Percentiles rank a stretch among this genome's conserved stretches.
Evolutionary conservation across 2,888 invertebrate species (phyloP).

Genomic region (Diachrysia chrysitis): DNA sequence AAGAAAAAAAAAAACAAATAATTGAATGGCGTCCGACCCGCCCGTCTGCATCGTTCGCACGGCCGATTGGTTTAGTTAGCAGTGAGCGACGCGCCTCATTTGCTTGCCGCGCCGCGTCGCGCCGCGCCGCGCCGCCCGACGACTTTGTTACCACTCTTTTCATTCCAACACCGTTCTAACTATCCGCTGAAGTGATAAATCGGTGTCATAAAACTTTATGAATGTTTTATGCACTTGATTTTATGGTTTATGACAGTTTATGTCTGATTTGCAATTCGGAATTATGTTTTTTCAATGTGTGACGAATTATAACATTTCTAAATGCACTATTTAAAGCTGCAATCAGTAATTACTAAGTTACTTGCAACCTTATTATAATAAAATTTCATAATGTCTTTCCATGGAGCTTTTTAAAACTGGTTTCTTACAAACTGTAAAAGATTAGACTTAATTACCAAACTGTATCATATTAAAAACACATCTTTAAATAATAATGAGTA

Average conservation of each 20-base stretch:
- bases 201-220: constrained; percentile 71
- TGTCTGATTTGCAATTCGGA: constrained; percentile 38
- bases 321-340: too few species aligned
- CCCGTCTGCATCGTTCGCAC: constrained; percentile 67
- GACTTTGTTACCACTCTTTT: constrained; percentile 87
- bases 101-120: constrained; percentile 80
- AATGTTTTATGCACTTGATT: constrained; percentile 60
- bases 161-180: constrained; percentile 80
- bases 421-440: too few species aligned
- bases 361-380: too few species aligned
- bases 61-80: constrained; percentile 89
- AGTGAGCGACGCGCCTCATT: constrained; percentile 88
- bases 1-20: too few species aligned
- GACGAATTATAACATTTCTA: not conserved
- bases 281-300: constrained; percentile 10
- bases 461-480: too few species aligned
- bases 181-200: constrained; percentile 82
- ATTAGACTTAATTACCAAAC: too few species aligned
- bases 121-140: constrained; percentile 56
- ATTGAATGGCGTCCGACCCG: constrained; percentile 55
- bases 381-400: too few species aligned
- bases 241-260: constrained; percentile 46
- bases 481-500: constrained; percentile 18
- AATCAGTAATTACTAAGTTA: too few species aligned
- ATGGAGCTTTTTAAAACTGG: too few species aligned